Percentiles rank a stretch among this genome's conserved stretches.
These are phyloP conservation scores for Hirtodrosophila confusa DNA, from an alignment of 2,888 invertebrate genomes.

Conservation along the genomic window DNA sequence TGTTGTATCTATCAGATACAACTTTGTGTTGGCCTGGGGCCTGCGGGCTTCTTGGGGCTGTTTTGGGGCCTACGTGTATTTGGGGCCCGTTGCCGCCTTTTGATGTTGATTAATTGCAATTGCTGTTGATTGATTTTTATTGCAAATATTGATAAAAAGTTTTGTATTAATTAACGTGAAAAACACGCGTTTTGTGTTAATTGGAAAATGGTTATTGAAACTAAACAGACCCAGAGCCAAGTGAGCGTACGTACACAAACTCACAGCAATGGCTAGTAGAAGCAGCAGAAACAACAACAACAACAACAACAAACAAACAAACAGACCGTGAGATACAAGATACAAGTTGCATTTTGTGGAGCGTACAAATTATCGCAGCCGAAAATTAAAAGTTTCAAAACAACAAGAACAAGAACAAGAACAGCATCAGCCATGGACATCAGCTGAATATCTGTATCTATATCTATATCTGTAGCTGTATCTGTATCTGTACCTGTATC, in stretches of 20 bases:
- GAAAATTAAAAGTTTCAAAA: conserved; percentile 60
- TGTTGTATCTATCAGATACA: conserved; percentile 45
- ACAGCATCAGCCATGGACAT: conserved; percentile 4
- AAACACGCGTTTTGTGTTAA: conserved; percentile 78
- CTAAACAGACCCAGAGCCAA: conserved; percentile 70
- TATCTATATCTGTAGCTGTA: conserved; percentile 12
- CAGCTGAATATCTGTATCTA: conserved; percentile 8
- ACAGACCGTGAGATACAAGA: conserved; percentile 73
- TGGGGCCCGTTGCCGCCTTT: conserved; percentile 66
- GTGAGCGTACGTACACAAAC: conserved; percentile 55
- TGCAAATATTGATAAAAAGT: conserved; percentile 81
- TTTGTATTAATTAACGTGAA: conserved; percentile 77
- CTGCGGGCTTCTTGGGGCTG: too few species aligned
- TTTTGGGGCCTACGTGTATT: conserved; percentile 12
- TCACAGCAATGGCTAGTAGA: conserved; percentile 3
- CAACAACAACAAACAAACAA: conserved; percentile 59
- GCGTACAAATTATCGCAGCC: conserved; percentile 72
- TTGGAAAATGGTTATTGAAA: conserved; percentile 79
- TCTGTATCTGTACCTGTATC: conserved; percentile 19
- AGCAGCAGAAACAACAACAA: conserved; percentile 31
- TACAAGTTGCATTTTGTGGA: conserved; percentile 74
- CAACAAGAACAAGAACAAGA: conserved; percentile 19
- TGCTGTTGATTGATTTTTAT: conserved; percentile 81
- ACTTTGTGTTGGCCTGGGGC: conserved; percentile 5
- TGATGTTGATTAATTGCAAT: conserved; percentile 81